Conservation (phyloP, 2,797 vertebrate species). For the Phaenicophaeus curvirostris region DNA sequence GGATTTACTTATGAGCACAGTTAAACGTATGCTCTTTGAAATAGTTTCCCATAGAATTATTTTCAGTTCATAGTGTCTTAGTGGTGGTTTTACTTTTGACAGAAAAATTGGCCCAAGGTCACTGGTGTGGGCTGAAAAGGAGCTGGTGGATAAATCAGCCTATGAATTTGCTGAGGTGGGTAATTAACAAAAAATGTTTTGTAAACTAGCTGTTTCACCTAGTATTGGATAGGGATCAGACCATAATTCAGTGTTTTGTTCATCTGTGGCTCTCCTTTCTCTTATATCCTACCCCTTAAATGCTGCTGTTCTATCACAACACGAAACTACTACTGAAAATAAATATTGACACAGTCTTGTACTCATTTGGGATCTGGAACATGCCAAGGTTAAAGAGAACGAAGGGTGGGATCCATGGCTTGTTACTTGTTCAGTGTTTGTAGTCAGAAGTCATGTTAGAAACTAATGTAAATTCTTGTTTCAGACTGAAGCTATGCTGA, state of each 20-base stretch:
- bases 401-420: neutral
- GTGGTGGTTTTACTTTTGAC: slow-evolving; percentile 55
- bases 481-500: slow-evolving; percentile 94
- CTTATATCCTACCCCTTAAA: neutral
- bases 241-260: neutral
- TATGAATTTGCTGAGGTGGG: slow-evolving; percentile 94
- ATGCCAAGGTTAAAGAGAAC: neutral
- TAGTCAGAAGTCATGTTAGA: neutral
- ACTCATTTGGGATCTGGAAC: neutral
- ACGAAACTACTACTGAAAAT: neutral
- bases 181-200: neutral
- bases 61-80: neutral
- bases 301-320: neutral
- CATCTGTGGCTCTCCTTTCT: neutral
- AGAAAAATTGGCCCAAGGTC: slow-evolving; percentile 92
- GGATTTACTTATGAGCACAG: neutral
- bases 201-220: neutral
- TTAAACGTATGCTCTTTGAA: neutral
- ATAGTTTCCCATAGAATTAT: neutral
- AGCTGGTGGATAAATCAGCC: slow-evolving; percentile 89
- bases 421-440: neutral
- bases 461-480: slow-evolving; percentile 34
- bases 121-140: slow-evolving; percentile 94
- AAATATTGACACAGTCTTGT: neutral
- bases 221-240: neutral